These are phyloP conservation scores for Andrena dorsata DNA, from an alignment of 2,888 invertebrate genomes.

Conservation along the genomic window DNA sequence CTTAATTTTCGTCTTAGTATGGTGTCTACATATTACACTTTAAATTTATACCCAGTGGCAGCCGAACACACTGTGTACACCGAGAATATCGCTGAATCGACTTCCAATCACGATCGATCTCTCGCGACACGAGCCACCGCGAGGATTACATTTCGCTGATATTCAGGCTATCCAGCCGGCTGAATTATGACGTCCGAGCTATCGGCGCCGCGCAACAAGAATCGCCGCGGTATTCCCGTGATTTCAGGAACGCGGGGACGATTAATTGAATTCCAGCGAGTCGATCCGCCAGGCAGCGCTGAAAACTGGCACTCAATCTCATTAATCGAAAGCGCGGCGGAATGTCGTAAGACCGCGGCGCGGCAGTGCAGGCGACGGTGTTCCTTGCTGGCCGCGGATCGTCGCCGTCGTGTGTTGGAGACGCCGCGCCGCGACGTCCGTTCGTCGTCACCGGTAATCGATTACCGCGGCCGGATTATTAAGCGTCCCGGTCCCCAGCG, in stretches of 20 bases:
- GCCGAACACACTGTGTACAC: no score
- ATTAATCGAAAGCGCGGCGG: conserved; percentile 71
- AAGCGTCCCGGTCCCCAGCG: conserved; percentile 56
- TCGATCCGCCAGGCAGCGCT: conserved; percentile 49
- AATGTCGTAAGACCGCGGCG: conserved; percentile 61
- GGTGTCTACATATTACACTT: no score
- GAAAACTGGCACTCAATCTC: conserved; percentile 70
- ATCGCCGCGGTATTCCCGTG: conserved; percentile 63
- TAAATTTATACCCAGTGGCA: no score
- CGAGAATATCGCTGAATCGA: neutral
- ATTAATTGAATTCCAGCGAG: conserved; percentile 67
- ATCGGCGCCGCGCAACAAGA: conserved; percentile 24
- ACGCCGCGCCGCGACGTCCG: conserved; percentile 49
- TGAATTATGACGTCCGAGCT: conserved; percentile 64
- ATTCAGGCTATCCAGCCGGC: conserved; percentile 60
- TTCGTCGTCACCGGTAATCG: conserved; percentile 69
- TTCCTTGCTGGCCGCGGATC: conserved; percentile 55
- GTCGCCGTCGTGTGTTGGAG: conserved; percentile 35
- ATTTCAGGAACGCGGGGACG: conserved; percentile 71
- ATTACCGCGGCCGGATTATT: conserved; percentile 70
- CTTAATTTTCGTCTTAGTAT: no score
- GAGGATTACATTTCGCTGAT: conserved; percentile 54
- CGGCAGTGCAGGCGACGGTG: conserved; percentile 24
- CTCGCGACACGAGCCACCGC: neutral
- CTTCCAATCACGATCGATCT: neutral